Conservation (phyloP, 2,113 vertebrate species). For the Ariopsis seemanni region DNA sequence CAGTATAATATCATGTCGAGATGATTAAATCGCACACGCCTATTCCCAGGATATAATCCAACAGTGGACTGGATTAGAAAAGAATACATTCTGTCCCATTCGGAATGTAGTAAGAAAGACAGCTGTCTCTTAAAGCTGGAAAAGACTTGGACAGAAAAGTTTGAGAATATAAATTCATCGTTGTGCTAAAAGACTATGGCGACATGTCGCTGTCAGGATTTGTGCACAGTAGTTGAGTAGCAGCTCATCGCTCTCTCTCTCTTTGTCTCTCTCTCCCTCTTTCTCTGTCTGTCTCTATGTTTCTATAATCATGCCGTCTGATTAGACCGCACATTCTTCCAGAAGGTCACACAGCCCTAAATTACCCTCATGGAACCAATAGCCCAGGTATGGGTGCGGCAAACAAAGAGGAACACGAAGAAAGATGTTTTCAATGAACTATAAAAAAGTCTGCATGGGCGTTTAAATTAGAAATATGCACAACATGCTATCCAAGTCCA, state of each 20-base stretch:
- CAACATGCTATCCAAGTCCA: neutral
- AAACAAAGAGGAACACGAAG: neutral
- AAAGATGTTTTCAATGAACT: neutral
- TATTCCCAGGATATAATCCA: neutral
- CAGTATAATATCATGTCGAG: neutral
- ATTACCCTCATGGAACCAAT: conserved; percentile 31
- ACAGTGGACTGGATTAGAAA: neutral
- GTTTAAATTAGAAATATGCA: neutral
- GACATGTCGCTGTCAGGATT: neutral
- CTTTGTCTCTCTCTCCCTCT: neutral
- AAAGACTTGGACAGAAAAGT: too few relatives aligned
- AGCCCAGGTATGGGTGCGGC: neutral
- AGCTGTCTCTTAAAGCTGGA: neutral
- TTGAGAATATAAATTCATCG: neutral
- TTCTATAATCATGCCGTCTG: neutral
- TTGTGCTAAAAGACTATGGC: neutral
- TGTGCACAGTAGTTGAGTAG: neutral
- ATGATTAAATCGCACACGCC: neutral
- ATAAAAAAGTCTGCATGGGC: too few relatives aligned
- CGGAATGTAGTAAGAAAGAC: neutral
- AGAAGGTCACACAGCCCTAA: conserved; percentile 5
- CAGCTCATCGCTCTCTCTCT: neutral
- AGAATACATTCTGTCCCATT: neutral
- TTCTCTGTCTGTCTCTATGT: neutral
- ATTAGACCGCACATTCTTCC: neutral